A percentile compares a stretch with the other conserved stretches of the same genome.
These are phyloP conservation scores for Illadopsis cleaveri DNA, from an alignment of 2,113 vertebrate species.

Conservation along the genomic window DNA sequence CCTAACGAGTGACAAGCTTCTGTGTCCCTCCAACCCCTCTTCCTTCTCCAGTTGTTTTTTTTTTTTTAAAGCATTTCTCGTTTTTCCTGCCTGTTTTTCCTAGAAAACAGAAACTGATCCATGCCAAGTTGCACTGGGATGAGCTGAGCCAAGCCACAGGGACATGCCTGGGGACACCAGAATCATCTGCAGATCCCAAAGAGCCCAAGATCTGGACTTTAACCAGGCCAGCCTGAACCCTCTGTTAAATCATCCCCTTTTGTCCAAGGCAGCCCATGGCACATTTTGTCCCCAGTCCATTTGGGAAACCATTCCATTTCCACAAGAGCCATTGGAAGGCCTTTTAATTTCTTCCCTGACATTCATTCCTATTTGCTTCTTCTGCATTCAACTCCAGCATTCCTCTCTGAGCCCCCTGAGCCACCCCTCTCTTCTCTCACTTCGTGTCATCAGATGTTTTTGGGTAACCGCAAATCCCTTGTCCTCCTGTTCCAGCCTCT, in stretches of 20 bases:
- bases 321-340: neutral
- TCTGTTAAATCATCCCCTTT: neutral
- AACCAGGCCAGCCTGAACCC: neutral
- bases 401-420: neutral
- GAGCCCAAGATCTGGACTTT: neutral
- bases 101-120: neutral
- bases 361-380: neutral
- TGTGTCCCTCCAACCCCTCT: neutral
- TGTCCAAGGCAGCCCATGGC: neutral
- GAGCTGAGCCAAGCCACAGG: neutral
- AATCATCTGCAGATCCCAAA: neutral
- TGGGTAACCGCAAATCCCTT: neutral
- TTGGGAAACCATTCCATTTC: neutral
- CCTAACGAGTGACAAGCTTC: neutral
- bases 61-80: neutral
- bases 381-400: neutral
- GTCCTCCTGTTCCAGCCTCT: fast-evolving
- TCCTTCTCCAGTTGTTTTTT: neutral
- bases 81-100: neutral
- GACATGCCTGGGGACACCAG: neutral
- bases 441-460: neutral
- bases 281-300: fast-evolving
- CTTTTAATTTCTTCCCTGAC: neutral
- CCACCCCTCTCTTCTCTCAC: neutral
- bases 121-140: fast-evolving